phyloP scores from a whole-genome alignment of 2,888 invertebrate genomes.

The Cheilosia impressa region DNA sequence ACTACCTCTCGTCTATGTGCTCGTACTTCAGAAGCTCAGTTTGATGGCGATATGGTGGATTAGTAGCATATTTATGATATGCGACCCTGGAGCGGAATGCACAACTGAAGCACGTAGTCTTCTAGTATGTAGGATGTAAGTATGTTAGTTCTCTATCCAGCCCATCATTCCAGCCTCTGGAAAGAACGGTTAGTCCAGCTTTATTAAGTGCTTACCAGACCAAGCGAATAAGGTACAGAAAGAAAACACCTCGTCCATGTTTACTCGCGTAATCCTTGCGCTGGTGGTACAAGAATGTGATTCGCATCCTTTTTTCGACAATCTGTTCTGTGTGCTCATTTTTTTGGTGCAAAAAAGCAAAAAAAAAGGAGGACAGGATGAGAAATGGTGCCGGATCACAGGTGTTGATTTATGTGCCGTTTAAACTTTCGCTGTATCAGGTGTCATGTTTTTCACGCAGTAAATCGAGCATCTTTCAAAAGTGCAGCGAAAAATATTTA shows the following conservation, averaged over 20 bases:
- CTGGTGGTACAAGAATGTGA: conserved; percentile 39
- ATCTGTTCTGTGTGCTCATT: conserved; percentile 32
- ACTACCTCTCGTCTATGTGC: conserved; percentile 9
- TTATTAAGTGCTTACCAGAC: conserved; percentile 43
- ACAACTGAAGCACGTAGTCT: conserved; percentile 33
- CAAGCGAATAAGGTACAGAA: background rate
- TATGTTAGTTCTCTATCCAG: conserved; percentile 18
- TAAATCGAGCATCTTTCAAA: conserved; percentile 34
- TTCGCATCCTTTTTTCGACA: conserved; percentile 34
- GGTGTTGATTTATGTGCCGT: conserved; percentile 47
- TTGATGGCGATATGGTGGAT: conserved; percentile 58
- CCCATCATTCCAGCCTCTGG: conserved; percentile 25
- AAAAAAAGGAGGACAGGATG: conserved; percentile 29
- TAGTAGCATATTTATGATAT: conserved; percentile 67
- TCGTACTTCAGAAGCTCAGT: conserved; percentile 18
- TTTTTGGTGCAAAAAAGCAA: background rate
- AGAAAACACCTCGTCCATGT: conserved; percentile 27
- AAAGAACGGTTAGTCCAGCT: conserved; percentile 36
- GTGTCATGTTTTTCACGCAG: conserved; percentile 35
- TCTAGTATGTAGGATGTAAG: background rate
- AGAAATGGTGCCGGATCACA: conserved; percentile 35
- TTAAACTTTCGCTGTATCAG: conserved; percentile 37
- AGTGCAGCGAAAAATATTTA: conserved; percentile 26
- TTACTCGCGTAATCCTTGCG: conserved; percentile 52
- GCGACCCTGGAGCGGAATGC: conserved; percentile 52